Conservation (phyloP, 2,888 invertebrate genomes). For the Allophyes oxyacanthae region DNA sequence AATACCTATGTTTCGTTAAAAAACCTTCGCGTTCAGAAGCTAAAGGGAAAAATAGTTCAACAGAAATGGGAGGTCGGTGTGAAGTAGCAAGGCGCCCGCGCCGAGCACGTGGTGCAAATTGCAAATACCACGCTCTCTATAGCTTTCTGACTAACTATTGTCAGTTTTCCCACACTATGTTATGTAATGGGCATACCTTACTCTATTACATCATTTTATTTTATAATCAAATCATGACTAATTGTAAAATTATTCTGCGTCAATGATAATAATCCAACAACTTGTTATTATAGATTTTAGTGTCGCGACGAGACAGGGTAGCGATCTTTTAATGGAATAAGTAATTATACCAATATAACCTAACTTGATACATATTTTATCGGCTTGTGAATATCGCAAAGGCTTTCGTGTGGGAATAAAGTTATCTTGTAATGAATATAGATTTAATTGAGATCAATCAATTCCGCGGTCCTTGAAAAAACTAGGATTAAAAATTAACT, state of each 20-base stretch:
- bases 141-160: conserved; percentile 29
- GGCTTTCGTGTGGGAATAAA: neutral
- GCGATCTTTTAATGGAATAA: conserved; percentile 30
- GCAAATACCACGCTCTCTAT: conserved; percentile 64
- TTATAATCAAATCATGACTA: conserved; percentile 46
- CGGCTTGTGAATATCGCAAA: conserved; percentile 1
- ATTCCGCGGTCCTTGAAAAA: too few relatives aligned
- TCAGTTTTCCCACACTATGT: conserved; percentile 49
- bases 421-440: neutral
- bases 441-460: too few relatives aligned
- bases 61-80: conserved; percentile 68
- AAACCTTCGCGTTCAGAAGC: conserved; percentile 18
- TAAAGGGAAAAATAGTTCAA: conserved; percentile 59
- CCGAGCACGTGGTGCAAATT: conserved; percentile 70
- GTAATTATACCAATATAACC: conserved; percentile 10
- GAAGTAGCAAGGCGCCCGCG: conserved; percentile 60
- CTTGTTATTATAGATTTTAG: conserved; percentile 18
- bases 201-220: conserved; percentile 41
- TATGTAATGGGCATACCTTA: conserved; percentile 43
- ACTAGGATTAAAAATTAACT: too few relatives aligned
- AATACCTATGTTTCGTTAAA: conserved; percentile 8
- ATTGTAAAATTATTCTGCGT: conserved; percentile 44
- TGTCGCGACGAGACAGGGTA: too few relatives aligned
- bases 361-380: conserved; percentile 26
- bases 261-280: conserved; percentile 24